Base-by-base conservation (phyloP, 1,140 invertebrate species). In the Neoseiulus cucumeris region DNA sequence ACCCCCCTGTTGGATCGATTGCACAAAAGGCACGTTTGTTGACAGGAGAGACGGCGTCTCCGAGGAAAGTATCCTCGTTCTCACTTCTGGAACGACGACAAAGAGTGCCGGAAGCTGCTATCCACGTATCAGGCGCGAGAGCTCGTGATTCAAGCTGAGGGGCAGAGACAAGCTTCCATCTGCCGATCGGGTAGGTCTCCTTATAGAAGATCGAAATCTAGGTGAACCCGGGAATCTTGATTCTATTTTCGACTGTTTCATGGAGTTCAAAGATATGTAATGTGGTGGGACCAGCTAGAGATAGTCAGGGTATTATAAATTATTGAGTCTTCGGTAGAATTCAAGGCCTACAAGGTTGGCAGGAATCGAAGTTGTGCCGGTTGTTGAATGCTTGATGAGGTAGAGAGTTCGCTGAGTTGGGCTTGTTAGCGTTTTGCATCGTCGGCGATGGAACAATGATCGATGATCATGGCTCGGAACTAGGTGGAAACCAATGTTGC, bases 31-130 rank as follows among this genome's bases (percentile, higher is more conserved):
- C 0, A 4, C 39, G 20, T 28, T 68, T 42, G 65, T 66, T 73
- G 76, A 4, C 73, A 89, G 85, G 90, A 91, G 75, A 79, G 89
- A 44, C 80, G 84, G 68, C 80, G 89, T 66, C 75, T 94, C 65
- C 84, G 85, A 71, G 86, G 89, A 72, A 82, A 87, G 28, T 92
- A 84, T 74, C 87, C 88, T 0, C 85, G 84, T 64, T 78, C 85
- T 59, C 85, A 85, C 1, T 76, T 90, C 44, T 80, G 83, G 68
- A 79, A 80, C 44, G 90, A 94, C 73, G 80, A 85, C 45, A 80
- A 85, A 33, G 82, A 85, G 65, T 91, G 87, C 68, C 79, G 80
- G 9, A 73, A 82, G 2, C 85, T 88, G 73, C 78, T 92, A 25
- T 82, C 83, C 69, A 85, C 84, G 66, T 92, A 90, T 73, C 85